phyloP scores from a whole-genome alignment of 2,888 invertebrate species.

The Tethea ocularis region DNA sequence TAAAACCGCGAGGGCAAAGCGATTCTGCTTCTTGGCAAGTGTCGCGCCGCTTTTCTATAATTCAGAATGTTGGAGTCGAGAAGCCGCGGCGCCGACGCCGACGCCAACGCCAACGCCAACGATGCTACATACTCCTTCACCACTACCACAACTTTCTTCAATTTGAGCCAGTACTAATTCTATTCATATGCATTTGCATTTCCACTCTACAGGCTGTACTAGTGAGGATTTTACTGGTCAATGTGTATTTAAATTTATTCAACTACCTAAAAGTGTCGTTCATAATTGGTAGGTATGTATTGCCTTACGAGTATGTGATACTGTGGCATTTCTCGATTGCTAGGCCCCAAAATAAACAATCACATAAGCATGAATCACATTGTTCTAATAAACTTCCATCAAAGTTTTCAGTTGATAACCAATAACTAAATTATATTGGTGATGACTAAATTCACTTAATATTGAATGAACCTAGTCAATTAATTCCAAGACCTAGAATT shows the following conservation, averaged over 20 bases:
- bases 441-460: not conserved
- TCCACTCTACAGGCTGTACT: not conserved
- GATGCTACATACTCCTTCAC: not conserved
- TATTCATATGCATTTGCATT: not conserved
- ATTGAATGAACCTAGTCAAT: not conserved
- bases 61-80: conserved; percentile 54
- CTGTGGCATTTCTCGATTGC: too few relatives aligned
- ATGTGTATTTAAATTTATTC: too few relatives aligned
- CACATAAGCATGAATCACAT: too few relatives aligned
- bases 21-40: conserved; percentile 61
- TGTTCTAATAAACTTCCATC: too few relatives aligned
- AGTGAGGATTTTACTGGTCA: too few relatives aligned
- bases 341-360: too few relatives aligned
- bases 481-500: conserved; percentile 18
- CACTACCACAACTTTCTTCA: not conserved
- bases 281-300: too few relatives aligned
- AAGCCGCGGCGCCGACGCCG: conserved; percentile 17
- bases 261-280: too few relatives aligned
- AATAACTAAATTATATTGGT: too few relatives aligned
- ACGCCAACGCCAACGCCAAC: conserved; percentile 10
- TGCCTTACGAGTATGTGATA: too few relatives aligned
- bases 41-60: conserved; percentile 71
- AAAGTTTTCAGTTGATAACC: too few relatives aligned
- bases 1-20: conserved; percentile 62
- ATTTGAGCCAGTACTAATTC: not conserved